phyloP scores from a whole-genome alignment of 2,888 invertebrate genomes.

The Parapristionchus giblindavisi region DNA sequence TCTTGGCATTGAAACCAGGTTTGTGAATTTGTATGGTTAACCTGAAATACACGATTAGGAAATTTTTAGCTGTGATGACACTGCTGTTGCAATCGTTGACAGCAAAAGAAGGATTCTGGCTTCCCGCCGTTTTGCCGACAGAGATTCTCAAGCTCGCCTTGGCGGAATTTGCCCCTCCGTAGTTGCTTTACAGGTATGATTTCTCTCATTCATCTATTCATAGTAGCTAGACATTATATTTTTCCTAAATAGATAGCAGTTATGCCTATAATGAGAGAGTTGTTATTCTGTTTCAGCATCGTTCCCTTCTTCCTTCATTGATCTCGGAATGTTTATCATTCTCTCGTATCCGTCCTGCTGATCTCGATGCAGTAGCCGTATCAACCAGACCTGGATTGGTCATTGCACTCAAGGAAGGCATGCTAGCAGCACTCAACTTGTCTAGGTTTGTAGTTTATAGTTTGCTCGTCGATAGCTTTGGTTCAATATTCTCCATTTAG shows the following conservation, averaged over 20 bases:
- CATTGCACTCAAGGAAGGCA: slow-evolving; percentile 66
- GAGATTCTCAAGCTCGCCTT: slow-evolving; percentile 43
- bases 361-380: slow-evolving; percentile 59
- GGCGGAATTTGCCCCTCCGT: slow-evolving; percentile 61
- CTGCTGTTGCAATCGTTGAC: slow-evolving; percentile 60
- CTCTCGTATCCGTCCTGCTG: slow-evolving; percentile 43
- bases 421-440: slow-evolving; percentile 58
- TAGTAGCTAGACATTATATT: too few relatives aligned
- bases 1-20: slow-evolving; percentile 35
- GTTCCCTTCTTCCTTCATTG: slow-evolving; percentile 51
- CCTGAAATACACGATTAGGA: not conserved
- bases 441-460: too few relatives aligned
- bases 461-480: too few relatives aligned
- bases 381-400: slow-evolving; percentile 54
- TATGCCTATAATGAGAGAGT: not conserved
- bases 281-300: slow-evolving; percentile 50
- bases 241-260: not conserved
- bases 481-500: too few relatives aligned
- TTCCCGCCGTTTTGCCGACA: slow-evolving; percentile 45
- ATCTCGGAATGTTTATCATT: slow-evolving; percentile 55
- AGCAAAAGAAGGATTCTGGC: slow-evolving; percentile 44
- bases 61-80: slow-evolving; percentile 65
- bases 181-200: slow-evolving; percentile 56
- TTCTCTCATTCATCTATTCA: not conserved
- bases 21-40: not conserved